Percentiles rank a stretch among this genome's conserved stretches.
Conservation (phyloP, 2,888 invertebrate species). For the Stegana nigrithorax region DNA sequence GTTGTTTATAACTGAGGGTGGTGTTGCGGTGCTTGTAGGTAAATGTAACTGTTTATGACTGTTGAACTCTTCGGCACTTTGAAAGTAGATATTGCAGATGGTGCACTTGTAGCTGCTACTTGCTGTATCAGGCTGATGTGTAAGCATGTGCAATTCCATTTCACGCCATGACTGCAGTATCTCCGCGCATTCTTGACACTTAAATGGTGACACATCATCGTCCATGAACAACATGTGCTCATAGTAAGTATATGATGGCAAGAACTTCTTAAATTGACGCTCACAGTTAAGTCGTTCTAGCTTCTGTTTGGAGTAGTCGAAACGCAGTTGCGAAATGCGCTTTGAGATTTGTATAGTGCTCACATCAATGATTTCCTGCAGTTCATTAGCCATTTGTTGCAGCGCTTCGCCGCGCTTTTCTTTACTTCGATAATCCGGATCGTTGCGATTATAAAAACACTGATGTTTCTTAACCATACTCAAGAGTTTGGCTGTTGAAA, state of each 20-base stretch:
- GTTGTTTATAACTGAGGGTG: background rate
- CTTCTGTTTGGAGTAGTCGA: slow-evolving; percentile 63
- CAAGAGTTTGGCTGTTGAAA: slow-evolving; percentile 57
- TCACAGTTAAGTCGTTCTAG: slow-evolving; percentile 58
- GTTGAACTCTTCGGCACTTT: slow-evolving; percentile 51
- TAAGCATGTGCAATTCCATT: slow-evolving; percentile 53
- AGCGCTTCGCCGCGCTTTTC: slow-evolving; percentile 61
- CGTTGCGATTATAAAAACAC: slow-evolving; percentile 61
- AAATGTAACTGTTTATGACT: slow-evolving; percentile 56
- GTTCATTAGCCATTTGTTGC: slow-evolving; percentile 58
- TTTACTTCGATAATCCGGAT: slow-evolving; percentile 63
- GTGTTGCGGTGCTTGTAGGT: slow-evolving; percentile 12
- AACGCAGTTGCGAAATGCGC: slow-evolving; percentile 61
- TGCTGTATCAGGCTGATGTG: slow-evolving; percentile 49
- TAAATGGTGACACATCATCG: slow-evolving; percentile 61
- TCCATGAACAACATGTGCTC: slow-evolving; percentile 63
- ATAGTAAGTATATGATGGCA: slow-evolving; percentile 58
- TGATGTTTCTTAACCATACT: slow-evolving; percentile 56
- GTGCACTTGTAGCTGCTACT: slow-evolving; percentile 52
- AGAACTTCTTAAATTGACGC: slow-evolving; percentile 50
- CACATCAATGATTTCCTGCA: slow-evolving; percentile 57
- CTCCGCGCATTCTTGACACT: slow-evolving; percentile 55
- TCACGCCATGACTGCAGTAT: slow-evolving; percentile 59
- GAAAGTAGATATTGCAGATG: slow-evolving; percentile 53
- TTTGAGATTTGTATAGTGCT: slow-evolving; percentile 63